Conservation (phyloP, 2,888 invertebrate species). For the Aporophyla nigra region DNA sequence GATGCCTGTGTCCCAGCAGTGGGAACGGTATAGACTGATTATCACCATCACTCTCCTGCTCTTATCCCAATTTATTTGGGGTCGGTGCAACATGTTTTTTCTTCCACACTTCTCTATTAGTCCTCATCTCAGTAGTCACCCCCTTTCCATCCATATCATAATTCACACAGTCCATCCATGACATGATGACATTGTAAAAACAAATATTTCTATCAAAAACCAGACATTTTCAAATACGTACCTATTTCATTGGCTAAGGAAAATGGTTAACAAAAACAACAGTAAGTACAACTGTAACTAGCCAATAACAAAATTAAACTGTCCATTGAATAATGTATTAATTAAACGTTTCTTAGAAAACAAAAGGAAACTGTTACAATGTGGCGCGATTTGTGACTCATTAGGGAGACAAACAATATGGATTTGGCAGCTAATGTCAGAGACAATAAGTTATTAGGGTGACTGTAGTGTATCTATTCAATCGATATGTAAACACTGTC, state of each 20-base stretch:
- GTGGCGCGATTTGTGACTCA: slow-evolving; percentile 5
- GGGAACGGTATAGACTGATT: too few relatives aligned
- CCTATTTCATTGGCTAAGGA: slow-evolving; percentile 7
- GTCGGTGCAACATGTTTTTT: too few relatives aligned
- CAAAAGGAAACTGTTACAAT: slow-evolving; percentile 11
- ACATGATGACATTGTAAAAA: too few relatives aligned
- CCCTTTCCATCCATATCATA: too few relatives aligned
- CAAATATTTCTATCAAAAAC: neutral
- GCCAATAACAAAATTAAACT: neutral
- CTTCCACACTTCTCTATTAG: too few relatives aligned
- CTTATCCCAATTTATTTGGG: too few relatives aligned
- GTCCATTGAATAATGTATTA: slow-evolving; percentile 8
- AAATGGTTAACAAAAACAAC: slow-evolving; percentile 3
- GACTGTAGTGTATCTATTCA: too few relatives aligned
- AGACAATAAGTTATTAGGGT: neutral
- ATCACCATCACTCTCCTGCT: too few relatives aligned
- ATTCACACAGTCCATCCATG: too few relatives aligned
- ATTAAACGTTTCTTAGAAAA: neutral
- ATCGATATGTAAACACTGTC: too few relatives aligned
- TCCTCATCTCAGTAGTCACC: too few relatives aligned
- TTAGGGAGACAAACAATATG: neutral
- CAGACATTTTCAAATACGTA: neutral
- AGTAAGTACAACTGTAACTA: neutral
- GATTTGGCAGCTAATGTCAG: neutral
- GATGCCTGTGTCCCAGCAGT: too few relatives aligned